Base-by-base conservation (phyloP, 2,888 invertebrate species). In the Synanthedon formicaeformis region DNA sequence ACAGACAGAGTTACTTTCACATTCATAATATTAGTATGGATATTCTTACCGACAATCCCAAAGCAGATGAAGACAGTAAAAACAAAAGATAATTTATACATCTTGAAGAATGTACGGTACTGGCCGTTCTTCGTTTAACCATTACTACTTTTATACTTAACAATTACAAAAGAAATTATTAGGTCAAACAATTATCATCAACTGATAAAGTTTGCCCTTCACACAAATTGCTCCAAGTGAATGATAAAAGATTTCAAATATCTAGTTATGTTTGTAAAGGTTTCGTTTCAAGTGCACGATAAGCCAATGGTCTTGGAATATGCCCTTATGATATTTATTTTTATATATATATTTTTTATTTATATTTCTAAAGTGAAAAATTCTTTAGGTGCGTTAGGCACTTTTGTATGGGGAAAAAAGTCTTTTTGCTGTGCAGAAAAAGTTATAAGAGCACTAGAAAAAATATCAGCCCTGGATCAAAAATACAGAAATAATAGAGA, bases 141-240 rank as follows among this genome's bases (percentile, higher is more conserved):
- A 57, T 59, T 60, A 58, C 62, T 50, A 55, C 62, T 76, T 81
- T 72, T 80, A 81, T 81, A 81, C 72, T 69, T 63, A 62, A 55
- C 57, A 62, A 63, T 74, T 77, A 69, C 73, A 75, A 73, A 75
- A 81, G 73, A 65, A 62, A 73, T 67, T 77, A 80, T 73, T 78
- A 65, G 75, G 77, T 76, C 78, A 78, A 76, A 74, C 60, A 67
- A 75, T 67, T 69, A 71, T 66, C 66, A 62, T 61, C 70, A 75
- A 65, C 73, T 71, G 82, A 83, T 83, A 77, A 71, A 56, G 60
- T 54, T 52, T 58, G 59, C 67, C 85, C 85, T 84, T 85, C 77
- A 81, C 78, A 74, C 69, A 67, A 71, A 70, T 75, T 77, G 68
- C 69, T 70, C 73, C 74, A 69, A 76, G 75, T 79, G 78, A 65